Evolutionary conservation across 2,797 vertebrate genomes (phyloP).

Genomic region (Danio kyathit): DNA sequence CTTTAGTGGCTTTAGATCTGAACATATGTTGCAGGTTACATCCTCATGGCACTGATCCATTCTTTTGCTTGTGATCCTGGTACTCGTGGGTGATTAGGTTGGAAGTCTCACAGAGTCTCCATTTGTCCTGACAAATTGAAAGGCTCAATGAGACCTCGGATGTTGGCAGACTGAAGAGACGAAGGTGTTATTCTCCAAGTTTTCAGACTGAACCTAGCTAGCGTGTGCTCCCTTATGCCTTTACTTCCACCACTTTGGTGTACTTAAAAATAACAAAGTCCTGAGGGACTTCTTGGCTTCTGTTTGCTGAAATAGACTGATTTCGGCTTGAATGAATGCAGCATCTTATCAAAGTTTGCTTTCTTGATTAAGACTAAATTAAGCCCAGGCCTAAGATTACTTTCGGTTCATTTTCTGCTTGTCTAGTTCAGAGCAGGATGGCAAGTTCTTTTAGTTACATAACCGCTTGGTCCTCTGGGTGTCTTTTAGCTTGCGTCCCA

Average conservation of each 20-base stretch:
- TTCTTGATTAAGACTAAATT: background rate
- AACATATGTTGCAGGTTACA: conserved; percentile 30
- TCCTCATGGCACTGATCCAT: conserved; percentile 11
- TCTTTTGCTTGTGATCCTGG: conserved; percentile 24
- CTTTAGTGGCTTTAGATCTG: conserved; percentile 28
- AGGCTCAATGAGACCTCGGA: conserved; percentile 27
- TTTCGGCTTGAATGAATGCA: background rate
- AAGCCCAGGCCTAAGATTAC: conserved; percentile 9
- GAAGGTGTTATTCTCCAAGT: conserved; percentile 15
- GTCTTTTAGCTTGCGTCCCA: conserved; percentile 39
- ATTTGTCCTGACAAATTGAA: conserved; percentile 42
- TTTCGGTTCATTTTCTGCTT: conserved; percentile 30
- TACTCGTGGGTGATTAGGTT: conserved; percentile 12
- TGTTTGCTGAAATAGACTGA: conserved; percentile 6
- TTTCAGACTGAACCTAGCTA: conserved; percentile 4
- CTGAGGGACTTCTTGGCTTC: background rate
- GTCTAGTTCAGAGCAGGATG: conserved; percentile 24
- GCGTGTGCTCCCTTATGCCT: conserved; percentile 9
- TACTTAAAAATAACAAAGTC: background rate
- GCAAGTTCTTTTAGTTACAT: conserved; percentile 54
- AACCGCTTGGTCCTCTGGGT: conserved; percentile 49
- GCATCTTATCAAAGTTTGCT: background rate
- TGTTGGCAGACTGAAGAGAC: conserved; percentile 30
- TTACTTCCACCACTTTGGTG: conserved; percentile 19
- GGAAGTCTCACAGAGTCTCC: conserved; percentile 21